Percentiles rank a stretch among this genome's conserved stretches.
Evolutionary conservation across 2,888 invertebrate species (phyloP).

Genomic region (Mythimna impura): DNA sequence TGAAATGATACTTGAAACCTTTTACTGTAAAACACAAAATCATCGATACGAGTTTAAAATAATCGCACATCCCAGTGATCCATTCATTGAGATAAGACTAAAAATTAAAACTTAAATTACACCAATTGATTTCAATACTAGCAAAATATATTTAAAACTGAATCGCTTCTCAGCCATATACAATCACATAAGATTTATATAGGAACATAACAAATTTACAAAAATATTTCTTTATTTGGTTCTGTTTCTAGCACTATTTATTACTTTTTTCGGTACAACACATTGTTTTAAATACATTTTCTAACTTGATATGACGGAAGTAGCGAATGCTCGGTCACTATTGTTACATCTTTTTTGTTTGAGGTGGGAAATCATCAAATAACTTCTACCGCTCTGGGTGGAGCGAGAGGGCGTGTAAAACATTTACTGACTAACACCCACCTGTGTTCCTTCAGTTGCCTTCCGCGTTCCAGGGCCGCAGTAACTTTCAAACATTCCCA

Average conservation of each 20-base stretch:
- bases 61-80: constrained; percentile 40
- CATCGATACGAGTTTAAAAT: constrained; percentile 38
- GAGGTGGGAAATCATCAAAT: too few species aligned
- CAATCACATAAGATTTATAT: constrained; percentile 71
- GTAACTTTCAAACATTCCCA: too few species aligned
- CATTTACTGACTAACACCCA: too few species aligned
- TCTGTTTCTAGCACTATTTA: constrained; percentile 72
- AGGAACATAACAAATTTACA: constrained; percentile 82
- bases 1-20: constrained; percentile 45
- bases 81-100: constrained; percentile 50
- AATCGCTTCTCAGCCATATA: constrained; percentile 65
- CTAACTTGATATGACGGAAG: constrained; percentile 60
- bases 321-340: constrained; percentile 44
- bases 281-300: constrained; percentile 46
- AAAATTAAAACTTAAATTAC: constrained; percentile 64
- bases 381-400: too few species aligned
- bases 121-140: constrained; percentile 64
- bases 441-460: too few species aligned
- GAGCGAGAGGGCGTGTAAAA: too few species aligned
- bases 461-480: too few species aligned
- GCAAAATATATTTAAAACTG: constrained; percentile 63
- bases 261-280: constrained; percentile 61
- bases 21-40: constrained; percentile 46
- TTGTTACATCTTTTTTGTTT: constrained; percentile 26
- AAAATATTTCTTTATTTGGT: constrained; percentile 83